These are phyloP conservation scores for Moxostoma hubbsi DNA, from an alignment of 2,797 vertebrate genomes.

Conservation along the genomic window DNA sequence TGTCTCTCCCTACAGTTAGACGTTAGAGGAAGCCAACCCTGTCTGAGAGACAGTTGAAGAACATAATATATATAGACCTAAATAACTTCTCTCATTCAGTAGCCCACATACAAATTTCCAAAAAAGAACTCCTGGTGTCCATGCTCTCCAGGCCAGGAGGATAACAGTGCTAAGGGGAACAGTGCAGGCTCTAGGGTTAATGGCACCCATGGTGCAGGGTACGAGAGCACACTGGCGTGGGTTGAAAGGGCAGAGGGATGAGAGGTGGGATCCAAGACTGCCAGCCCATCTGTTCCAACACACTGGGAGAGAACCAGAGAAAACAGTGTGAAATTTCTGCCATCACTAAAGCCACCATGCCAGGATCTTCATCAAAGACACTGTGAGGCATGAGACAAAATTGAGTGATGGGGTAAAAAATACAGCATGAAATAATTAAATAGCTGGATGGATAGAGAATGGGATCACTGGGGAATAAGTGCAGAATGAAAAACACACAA, in stretches of 20 bases:
- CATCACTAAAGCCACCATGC: constrained; percentile 18
- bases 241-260: constrained; percentile 44
- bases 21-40: constrained; percentile 6
- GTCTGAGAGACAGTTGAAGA: constrained; percentile 12
- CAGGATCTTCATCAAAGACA: constrained; percentile 36
- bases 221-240: constrained; percentile 9
- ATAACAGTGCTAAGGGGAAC: constrained; percentile 51
- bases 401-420: constrained; percentile 38
- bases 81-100: constrained; percentile 27
- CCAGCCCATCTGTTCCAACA: constrained; percentile 52
- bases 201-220: constrained; percentile 48
- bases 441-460: not conserved
- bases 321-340: constrained; percentile 40
- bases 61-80: constrained; percentile 34
- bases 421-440: not conserved
- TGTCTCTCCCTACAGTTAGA: constrained; percentile 4
- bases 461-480: not conserved
- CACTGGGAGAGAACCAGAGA: constrained; percentile 23
- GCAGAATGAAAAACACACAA: not conserved
- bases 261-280: constrained; percentile 39
- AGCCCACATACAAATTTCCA: not conserved
- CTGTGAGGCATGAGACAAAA: constrained; percentile 22
- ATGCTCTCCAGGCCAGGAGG: constrained; percentile 40
- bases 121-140: constrained; percentile 15
- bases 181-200: constrained; percentile 50